A percentile compares a stretch with the other conserved stretches of the same genome.
Conservation (phyloP, 2,113 vertebrate genomes). For the Cynopterus brachyotis region DNA sequence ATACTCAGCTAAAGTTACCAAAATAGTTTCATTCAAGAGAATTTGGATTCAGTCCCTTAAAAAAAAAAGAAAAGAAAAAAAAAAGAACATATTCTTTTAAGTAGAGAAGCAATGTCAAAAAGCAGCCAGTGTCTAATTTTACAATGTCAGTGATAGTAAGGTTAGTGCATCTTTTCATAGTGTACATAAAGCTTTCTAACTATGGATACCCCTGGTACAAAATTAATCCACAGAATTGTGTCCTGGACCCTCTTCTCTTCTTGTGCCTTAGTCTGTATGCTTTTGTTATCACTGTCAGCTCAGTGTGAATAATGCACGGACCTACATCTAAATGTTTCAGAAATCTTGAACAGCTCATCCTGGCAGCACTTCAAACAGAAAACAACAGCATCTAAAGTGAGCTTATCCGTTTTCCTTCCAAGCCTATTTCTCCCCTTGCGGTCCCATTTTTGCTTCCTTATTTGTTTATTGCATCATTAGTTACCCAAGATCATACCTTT, state of each 20-base stretch:
- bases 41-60: conserved; percentile 51
- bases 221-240: not conserved
- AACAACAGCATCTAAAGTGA: not conserved
- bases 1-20: conserved; percentile 49
- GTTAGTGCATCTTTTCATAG: not conserved
- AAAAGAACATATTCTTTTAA: not conserved
- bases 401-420: not conserved
- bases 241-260: not conserved
- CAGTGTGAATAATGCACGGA: not conserved
- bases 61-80: conserved; percentile 6
- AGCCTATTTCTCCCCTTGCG: not conserved
- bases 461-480: not conserved
- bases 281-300: not conserved
- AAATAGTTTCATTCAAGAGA: conserved; percentile 52
- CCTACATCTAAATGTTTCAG: not conserved
- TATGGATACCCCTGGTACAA: not conserved
- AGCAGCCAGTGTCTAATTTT: not conserved
- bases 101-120: conserved; percentile 14
- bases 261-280: not conserved
- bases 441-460: not conserved
- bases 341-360: not conserved
- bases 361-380: not conserved
- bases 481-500: not conserved
- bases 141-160: not conserved
- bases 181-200: not conserved